Percentiles rank a stretch among this genome's conserved stretches.
These are phyloP conservation scores for Embiotoca jacksoni DNA, from an alignment of 2,113 vertebrate genomes.

Conservation along the genomic window DNA sequence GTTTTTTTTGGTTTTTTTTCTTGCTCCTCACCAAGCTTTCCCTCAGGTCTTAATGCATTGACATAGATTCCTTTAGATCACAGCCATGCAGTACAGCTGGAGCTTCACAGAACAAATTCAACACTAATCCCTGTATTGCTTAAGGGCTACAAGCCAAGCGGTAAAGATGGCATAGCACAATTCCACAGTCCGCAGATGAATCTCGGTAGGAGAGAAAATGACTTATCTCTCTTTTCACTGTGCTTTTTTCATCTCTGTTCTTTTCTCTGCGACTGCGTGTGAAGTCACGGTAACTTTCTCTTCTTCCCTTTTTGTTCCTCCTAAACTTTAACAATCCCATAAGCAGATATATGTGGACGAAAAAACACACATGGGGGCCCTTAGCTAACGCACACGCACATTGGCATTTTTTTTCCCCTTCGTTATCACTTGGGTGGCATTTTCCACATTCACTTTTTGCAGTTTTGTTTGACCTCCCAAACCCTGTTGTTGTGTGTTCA, in stretches of 20 bases:
- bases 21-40: constrained; percentile 19
- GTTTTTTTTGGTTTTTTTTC: constrained; percentile 35
- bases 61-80: constrained; percentile 65
- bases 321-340: constrained; percentile 1
- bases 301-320: constrained; percentile 5
- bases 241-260: background rate
- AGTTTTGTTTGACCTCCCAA: constrained; percentile 12
- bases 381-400: constrained; percentile 10
- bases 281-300: background rate
- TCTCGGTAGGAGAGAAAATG: constrained; percentile 50
- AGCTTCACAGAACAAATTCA: constrained; percentile 64
- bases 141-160: constrained; percentile 71
- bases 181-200: constrained; percentile 44
- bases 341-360: constrained; percentile 11
- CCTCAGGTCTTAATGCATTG: constrained; percentile 55
- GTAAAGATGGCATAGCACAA: constrained; percentile 52
- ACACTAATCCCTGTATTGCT: constrained; percentile 71
- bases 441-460: constrained; percentile 39
- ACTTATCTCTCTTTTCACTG: constrained; percentile 35
- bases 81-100: constrained; percentile 39
- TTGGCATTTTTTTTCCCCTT: constrained; percentile 35
- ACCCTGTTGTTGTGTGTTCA: constrained; percentile 23
- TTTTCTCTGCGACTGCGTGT: background rate
- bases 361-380: constrained; percentile 1
- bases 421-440: constrained; percentile 50